A percentile compares a stretch with the other conserved stretches of the same genome.
Conservation (phyloP, 2,113 vertebrate species). For the Lamprologus sp. region DNA sequence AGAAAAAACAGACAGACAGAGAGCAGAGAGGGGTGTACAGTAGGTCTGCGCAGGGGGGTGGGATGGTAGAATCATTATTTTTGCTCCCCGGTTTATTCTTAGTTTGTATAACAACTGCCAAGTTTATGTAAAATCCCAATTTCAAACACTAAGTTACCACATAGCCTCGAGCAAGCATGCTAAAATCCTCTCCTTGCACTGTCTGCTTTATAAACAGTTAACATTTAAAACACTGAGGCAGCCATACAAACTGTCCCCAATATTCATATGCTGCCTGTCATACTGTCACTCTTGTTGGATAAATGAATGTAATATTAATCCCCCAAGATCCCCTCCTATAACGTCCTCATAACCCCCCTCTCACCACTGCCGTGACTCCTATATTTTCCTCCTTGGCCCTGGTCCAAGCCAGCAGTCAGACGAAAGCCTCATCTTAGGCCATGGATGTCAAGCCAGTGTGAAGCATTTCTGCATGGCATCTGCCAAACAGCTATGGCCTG, state of each 20-base stretch:
- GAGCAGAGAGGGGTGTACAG: background rate
- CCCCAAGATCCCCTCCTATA: background rate
- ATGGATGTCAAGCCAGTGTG: constrained; percentile 35
- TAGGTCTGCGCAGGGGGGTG: background rate
- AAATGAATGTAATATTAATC: constrained; percentile 60
- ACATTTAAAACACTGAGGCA: constrained; percentile 25
- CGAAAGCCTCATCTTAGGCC: constrained; percentile 37
- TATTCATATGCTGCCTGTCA: constrained; percentile 45
- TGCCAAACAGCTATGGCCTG: constrained; percentile 68
- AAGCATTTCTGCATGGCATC: constrained; percentile 69
- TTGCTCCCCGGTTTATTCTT: constrained; percentile 26
- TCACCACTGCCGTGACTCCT: constrained; percentile 31
- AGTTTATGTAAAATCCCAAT: constrained; percentile 42
- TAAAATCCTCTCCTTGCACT: constrained; percentile 8
- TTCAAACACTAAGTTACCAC: constrained; percentile 25
- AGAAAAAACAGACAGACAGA: constrained; percentile 14
- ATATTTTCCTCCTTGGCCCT: constrained; percentile 54
- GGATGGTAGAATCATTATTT: constrained; percentile 19
- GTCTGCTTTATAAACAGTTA: constrained; percentile 46
- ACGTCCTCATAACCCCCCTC: background rate
- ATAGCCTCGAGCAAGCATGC: constrained; percentile 30
- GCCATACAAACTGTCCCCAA: constrained; percentile 38
- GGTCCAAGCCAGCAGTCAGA: constrained; percentile 65
- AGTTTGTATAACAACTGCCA: constrained; percentile 40
- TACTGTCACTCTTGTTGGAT: constrained; percentile 43